Conservation (phyloP, 2,113 vertebrate species). For the Sinocyclocheilus grahami region DNA sequence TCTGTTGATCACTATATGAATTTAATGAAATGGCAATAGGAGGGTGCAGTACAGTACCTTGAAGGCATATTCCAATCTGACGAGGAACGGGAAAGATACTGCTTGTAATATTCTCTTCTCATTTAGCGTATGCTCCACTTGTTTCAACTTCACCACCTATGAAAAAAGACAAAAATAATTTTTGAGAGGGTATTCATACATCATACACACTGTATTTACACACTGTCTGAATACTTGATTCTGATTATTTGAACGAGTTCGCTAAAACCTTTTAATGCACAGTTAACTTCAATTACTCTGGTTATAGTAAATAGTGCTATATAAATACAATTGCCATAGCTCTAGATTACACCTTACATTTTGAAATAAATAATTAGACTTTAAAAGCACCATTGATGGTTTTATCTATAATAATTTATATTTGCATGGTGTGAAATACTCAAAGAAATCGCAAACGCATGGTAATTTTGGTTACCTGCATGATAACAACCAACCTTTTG, state of each 20-base stretch:
- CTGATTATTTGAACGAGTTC: background rate
- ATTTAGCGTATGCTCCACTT: constrained; percentile 99
- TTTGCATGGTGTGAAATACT: background rate
- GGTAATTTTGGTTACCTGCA: background rate
- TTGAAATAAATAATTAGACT: background rate
- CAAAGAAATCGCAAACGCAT: background rate
- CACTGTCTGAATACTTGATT: background rate
- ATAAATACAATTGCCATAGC: background rate
- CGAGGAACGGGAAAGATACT: constrained; percentile 97
- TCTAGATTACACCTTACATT: background rate
- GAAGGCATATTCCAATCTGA: constrained; percentile 96
- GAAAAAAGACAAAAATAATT: constrained; percentile 41
- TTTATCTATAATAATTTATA: background rate
- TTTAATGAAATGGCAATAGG: background rate
- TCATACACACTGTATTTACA: background rate
- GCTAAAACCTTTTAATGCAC: background rate
- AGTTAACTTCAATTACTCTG: no score
- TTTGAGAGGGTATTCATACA: background rate
- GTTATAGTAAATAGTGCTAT: no score
- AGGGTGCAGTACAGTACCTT: constrained; percentile 79
- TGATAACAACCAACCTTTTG: constrained; percentile 86
- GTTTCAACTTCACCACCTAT: constrained; percentile 98
- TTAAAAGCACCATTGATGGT: background rate
- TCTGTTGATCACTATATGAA: background rate
- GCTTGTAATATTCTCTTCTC: constrained; percentile 99